Conservation (phyloP, 2,797 vertebrate genomes). For the Alca torda region DNA sequence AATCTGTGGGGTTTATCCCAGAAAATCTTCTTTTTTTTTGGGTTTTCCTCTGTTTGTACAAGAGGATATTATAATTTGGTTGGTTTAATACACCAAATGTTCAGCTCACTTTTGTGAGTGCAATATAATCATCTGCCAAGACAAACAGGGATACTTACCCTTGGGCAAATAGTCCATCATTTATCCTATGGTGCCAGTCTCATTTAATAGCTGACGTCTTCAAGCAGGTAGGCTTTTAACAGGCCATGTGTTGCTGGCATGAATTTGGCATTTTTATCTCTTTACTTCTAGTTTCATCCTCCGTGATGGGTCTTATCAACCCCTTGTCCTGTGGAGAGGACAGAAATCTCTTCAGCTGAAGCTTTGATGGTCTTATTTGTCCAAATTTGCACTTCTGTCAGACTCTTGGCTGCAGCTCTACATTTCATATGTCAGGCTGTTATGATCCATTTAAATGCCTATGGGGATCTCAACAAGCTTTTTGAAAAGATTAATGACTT, state of each 20-base stretch:
- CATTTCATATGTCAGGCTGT: conserved; percentile 52
- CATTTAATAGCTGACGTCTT: neutral
- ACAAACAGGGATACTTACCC: neutral
- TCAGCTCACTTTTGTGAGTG: neutral
- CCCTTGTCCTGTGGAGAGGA: conserved; percentile 27
- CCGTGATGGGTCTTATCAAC: conserved; percentile 25
- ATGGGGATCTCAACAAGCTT: conserved; percentile 70
- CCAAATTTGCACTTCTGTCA: conserved; percentile 61
- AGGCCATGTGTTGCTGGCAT: neutral
- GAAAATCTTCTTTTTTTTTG: neutral
- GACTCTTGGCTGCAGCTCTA: conserved; percentile 40
- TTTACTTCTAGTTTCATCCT: neutral
- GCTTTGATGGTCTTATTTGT: conserved; percentile 68
- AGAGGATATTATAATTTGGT: neutral
- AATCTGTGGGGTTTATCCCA: neutral
- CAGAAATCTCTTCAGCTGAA: conserved; percentile 39
- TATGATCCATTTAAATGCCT: conserved; percentile 70
- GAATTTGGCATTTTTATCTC: conserved; percentile 1
- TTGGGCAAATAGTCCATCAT: neutral
- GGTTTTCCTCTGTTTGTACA: neutral
- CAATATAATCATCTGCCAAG: neutral
- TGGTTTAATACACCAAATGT: neutral
- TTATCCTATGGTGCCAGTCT: neutral
- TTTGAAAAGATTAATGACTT: conserved; percentile 73
- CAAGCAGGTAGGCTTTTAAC: conserved; percentile 9